These are phyloP conservation scores for Trochalopteron elliotii DNA, from an alignment of 2,113 vertebrate genomes.

Conservation along the genomic window DNA sequence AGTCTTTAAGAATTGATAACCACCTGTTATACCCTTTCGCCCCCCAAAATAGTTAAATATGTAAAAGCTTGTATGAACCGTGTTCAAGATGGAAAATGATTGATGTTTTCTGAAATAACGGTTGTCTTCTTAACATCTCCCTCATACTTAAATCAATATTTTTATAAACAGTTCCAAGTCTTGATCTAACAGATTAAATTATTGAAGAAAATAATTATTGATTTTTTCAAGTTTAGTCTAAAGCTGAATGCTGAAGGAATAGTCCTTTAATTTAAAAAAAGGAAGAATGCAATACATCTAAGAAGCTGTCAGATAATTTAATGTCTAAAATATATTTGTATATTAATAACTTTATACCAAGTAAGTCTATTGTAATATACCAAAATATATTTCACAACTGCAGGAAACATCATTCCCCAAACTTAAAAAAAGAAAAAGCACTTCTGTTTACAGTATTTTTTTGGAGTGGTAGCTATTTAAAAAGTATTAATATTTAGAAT, in stretches of 20 bases:
- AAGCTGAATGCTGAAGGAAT: not conserved
- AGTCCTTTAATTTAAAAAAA: not conserved
- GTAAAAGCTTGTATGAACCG: not conserved
- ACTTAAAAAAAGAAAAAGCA: accelerated
- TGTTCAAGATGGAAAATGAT: not conserved
- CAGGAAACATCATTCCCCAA: not conserved
- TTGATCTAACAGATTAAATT: not conserved
- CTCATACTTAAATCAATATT: not conserved
- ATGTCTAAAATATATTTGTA: not conserved
- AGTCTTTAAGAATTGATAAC: not conserved
- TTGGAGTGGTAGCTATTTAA: not conserved
- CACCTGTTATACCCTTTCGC: not conserved
- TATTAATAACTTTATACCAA: not conserved
- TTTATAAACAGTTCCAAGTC: not conserved
- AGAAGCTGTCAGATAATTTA: not conserved
- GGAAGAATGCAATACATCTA: not conserved
- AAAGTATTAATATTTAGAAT: not conserved
- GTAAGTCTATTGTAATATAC: accelerated
- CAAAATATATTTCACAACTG: not conserved
- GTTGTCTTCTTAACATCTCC: not conserved
- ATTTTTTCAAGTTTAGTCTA: not conserved
- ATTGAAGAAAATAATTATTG: not conserved
- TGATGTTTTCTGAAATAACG: not conserved
- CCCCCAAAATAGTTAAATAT: not conserved
- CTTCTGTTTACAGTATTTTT: not conserved